Conservation (phyloP, 2,113 vertebrate species). For the Todiramphus saurophagus region DNA sequence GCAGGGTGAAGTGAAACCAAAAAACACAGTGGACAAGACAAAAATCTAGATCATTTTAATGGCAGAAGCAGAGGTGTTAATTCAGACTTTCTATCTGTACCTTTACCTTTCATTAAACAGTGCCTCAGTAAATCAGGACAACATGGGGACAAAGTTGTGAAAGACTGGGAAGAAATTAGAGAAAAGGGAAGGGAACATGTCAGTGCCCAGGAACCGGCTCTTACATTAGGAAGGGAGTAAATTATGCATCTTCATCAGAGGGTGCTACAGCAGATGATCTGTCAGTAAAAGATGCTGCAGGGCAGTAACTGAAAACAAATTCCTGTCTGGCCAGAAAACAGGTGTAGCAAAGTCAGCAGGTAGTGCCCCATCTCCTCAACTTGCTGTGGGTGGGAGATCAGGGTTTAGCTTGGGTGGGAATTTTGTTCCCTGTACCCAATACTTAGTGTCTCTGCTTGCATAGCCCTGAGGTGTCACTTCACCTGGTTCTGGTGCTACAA, state of each 20-base stretch:
- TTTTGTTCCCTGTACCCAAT: neutral
- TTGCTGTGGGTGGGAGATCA: neutral
- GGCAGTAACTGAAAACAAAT: neutral
- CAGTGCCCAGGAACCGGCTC: neutral
- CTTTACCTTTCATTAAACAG: neutral
- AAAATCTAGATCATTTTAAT: neutral
- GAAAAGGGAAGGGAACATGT: accelerated
- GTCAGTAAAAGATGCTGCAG: neutral
- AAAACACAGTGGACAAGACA: neutral
- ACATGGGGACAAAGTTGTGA: neutral
- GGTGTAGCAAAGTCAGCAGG: neutral
- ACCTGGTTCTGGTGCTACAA: neutral
- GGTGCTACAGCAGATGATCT: neutral
- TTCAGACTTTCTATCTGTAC: neutral
- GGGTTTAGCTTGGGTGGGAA: neutral
- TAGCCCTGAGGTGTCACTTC: neutral
- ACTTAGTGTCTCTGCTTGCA: neutral
- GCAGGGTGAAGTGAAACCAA: neutral
- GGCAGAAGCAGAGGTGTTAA: neutral
- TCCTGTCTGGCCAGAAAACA: neutral
- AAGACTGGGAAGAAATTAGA: neutral
- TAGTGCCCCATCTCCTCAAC: neutral
- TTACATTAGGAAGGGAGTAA: neutral
- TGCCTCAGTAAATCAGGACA: neutral
- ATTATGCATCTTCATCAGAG: neutral